These are phyloP conservation scores for Australoheros scitulus DNA, from an alignment of 2,113 vertebrate genomes.

Conservation along the genomic window DNA sequence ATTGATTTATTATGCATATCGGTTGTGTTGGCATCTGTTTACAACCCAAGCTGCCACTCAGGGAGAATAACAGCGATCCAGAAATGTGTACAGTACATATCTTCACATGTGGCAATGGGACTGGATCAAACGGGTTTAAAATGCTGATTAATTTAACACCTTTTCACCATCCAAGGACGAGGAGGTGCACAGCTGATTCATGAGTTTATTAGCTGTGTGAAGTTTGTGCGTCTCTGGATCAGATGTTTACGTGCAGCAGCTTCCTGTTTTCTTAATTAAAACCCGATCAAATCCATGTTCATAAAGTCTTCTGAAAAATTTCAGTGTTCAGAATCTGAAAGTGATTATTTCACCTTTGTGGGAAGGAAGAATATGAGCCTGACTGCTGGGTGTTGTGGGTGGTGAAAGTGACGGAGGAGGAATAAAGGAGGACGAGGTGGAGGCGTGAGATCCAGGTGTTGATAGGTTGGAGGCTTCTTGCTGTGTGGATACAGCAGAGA, in stretches of 20 bases:
- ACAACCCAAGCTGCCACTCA: neutral
- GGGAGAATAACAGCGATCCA: neutral
- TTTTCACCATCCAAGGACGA: too few species aligned
- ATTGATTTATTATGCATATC: neutral
- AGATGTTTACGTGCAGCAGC: too few species aligned
- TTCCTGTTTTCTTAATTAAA: too few species aligned
- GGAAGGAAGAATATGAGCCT: neutral
- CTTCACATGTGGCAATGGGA: too few species aligned
- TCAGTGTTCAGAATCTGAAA: neutral
- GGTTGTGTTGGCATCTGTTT: neutral
- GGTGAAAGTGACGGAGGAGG: neutral
- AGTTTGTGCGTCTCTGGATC: too few species aligned
- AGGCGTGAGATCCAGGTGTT: neutral
- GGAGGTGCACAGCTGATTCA: too few species aligned
- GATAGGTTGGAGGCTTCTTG: neutral
- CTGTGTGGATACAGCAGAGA: neutral
- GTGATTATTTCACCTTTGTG: neutral
- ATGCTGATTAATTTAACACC: too few species aligned
- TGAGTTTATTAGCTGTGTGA: too few species aligned
- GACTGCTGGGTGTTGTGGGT: neutral
- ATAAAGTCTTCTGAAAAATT: neutral
- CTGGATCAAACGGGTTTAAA: too few species aligned
- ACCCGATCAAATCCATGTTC: neutral
- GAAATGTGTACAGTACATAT: too few species aligned
- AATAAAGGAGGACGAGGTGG: neutral